Percentiles rank a stretch among this genome's conserved stretches.
phyloP scores from a whole-genome alignment of 1,140 invertebrate genomes.

The Lordiphosa stackelbergi region DNA sequence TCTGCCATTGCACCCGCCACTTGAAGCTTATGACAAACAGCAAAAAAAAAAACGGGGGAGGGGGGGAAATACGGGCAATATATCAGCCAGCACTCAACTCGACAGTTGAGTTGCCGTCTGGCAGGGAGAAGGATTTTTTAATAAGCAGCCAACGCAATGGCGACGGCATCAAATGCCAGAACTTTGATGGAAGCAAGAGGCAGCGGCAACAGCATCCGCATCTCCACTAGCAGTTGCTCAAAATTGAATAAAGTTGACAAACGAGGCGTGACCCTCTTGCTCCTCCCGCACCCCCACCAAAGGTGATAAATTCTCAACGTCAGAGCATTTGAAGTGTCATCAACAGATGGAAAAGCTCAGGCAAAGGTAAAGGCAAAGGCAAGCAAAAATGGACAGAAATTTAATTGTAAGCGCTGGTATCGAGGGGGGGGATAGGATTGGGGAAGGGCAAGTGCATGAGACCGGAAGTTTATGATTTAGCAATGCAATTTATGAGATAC shows the following conservation, averaged over 20 bases:
- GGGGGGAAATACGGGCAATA: slow-evolving; percentile 19
- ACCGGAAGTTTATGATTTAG: slow-evolving; percentile 5
- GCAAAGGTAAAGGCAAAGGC: not conserved
- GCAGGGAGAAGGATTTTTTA: slow-evolving; percentile 21
- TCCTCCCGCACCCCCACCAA: not conserved
- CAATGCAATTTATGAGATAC: slow-evolving; percentile 1
- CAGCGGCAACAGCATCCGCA: not conserved
- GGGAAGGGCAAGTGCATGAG: not conserved
- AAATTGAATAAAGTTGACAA: slow-evolving; percentile 39
- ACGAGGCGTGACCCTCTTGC: slow-evolving; percentile 13
- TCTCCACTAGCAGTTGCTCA: slow-evolving; percentile 10
- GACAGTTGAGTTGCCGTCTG: slow-evolving; percentile 16
- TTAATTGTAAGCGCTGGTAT: slow-evolving; percentile 11
- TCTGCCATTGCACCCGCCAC: slow-evolving; percentile 2
- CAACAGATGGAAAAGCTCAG: slow-evolving; percentile 19
- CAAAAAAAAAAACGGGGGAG: not conserved
- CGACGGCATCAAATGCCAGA: slow-evolving; percentile 13
- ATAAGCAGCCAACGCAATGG: slow-evolving; percentile 17
- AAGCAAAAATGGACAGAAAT: slow-evolving; percentile 26
- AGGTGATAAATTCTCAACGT: slow-evolving; percentile 37
- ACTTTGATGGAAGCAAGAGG: slow-evolving; percentile 36
- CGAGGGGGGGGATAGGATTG: not conserved
- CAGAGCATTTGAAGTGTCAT: slow-evolving; percentile 31
- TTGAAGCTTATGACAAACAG: slow-evolving; percentile 35
- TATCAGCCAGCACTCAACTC: slow-evolving; percentile 24